phyloP scores from a whole-genome alignment of 2,797 vertebrate species.

The Rhinichthys osculus region DNA sequence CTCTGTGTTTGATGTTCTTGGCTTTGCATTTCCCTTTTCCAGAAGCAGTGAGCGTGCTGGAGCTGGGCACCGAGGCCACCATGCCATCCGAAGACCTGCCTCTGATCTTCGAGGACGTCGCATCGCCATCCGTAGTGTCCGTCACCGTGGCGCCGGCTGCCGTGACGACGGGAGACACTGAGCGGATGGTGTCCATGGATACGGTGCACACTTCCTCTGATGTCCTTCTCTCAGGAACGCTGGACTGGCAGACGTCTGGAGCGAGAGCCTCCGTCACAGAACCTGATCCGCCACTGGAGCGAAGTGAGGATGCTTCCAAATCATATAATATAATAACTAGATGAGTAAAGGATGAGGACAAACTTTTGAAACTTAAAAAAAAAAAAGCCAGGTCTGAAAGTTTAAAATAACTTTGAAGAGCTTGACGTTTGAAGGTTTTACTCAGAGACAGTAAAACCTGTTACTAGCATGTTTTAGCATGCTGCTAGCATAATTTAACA shows the following conservation, averaged over 20 bases:
- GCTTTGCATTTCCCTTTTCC: neutral
- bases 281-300: conserved; percentile 49
- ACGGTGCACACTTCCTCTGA: conserved; percentile 67
- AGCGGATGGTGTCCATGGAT: conserved; percentile 66
- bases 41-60: conserved; percentile 69
- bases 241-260: conserved; percentile 71
- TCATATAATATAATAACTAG: too few relatives aligned
- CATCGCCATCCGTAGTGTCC: conserved; percentile 60
- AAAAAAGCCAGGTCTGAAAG: neutral
- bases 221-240: conserved; percentile 62
- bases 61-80: conserved; percentile 74
- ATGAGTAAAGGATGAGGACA: neutral
- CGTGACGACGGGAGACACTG: conserved; percentile 62
- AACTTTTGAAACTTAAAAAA: too few relatives aligned
- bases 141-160: conserved; percentile 64
- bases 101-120: conserved; percentile 80
- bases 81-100: conserved; percentile 80
- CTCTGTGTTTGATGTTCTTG: neutral
- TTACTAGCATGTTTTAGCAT: neutral
- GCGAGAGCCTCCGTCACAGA: conserved; percentile 65
- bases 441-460: too few relatives aligned
- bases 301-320: conserved; percentile 36
- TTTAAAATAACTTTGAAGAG: neutral
- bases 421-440: too few relatives aligned
- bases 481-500: too few relatives aligned